Base-by-base conservation (phyloP, 1,140 invertebrate species). In the Batillaria attramentaria region DNA sequence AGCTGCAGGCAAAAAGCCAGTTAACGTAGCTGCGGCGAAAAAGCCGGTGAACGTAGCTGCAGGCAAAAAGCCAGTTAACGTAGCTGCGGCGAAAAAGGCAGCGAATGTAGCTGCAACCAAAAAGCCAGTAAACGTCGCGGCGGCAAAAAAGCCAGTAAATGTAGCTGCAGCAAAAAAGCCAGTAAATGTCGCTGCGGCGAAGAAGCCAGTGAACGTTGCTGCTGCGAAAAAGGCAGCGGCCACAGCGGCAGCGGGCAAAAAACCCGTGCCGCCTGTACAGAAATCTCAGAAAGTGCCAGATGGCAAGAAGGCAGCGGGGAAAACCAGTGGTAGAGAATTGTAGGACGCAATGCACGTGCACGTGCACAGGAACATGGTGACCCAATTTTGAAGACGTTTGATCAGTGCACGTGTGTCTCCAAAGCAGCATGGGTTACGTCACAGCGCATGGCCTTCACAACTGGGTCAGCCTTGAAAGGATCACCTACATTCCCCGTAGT, bases 31-130 rank as follows among this genome's bases (percentile, higher is more conserved):
- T 10, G 28, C 20, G n/a, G 31, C 62, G n/a, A 35, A 65, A 24
- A 65, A 65, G 37, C 62, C 62, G 62, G 62, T 65, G 62, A 33
- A 10, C 31, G 57, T 24, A 24, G 8, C 8, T 8, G 57, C 6
- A 60, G 62, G 62, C 3, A 65, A 65, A 35, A 65, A 65, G 37
- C 62, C 62, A 20, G 62, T 65, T 20, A 31, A 31, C 62, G 37
- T 35, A 65, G 31, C 31, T 31, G 28, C 62, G n/a, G 20, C 37
- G 3, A 65, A 65, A 35, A 65, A 65, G 37, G 31, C 62, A 20
- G 62, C 37, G 10, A 5, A 4, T 8, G 37, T 35, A 65, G 31
- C 62, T 10, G 28, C 20, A 13, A 24, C 62, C 16, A 35, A 65
- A 24, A 65, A 65, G 37, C 62, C 62, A 35, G 62, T 65, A 35